Base-by-base conservation (phyloP, 2,888 invertebrate species). In the Hyalella azteca region DNA sequence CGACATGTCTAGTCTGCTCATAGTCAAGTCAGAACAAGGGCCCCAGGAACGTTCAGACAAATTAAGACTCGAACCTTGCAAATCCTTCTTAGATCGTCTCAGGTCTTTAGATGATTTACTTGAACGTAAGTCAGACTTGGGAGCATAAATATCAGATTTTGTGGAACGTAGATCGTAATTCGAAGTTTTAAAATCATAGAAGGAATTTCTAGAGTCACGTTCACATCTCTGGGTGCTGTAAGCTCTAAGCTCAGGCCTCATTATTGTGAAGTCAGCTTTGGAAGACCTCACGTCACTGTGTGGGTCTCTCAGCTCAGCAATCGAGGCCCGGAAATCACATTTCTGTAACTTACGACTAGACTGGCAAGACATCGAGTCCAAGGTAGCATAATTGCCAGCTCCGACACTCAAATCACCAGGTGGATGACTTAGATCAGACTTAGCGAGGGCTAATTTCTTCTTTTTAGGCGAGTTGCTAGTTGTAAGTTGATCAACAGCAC, bases 401-500 rank as follows among this genome's bases (percentile, higher is more conserved):
- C 66, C 66, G 22, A 50, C 36, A n/a, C 29, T 73, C 15, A 79
- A 48, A 48, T 73, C 73, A 81, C 66, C 22, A 73, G 76, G 40
- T 41, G 22, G 59, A n/a, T 78, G 39, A 29, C 41, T 75, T 11
- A 75, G 75, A 29, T 75, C 75, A 36, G 75, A 45, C 45, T 75
- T 75, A 13, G 75, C n/a, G 3, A 45, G 75, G 5, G 75, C n/a
- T 11, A 75, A 15, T 59, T 82, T 80, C 41, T 59, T 59, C 45
- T 73, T 79, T 59, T 75, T 80, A 3, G 82, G 82, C 29, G 78
- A 59, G 45, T 75, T 75, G n/a, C 26, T 40, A n/a, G 78, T 78
- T 9, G 81, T 79, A 2, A 84, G 81, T 54, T 82, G 82, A n/a
- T 77, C 78, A 39, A 82, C 78, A 32, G 84, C 84, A 26, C 84